Evolutionary conservation across 2,888 invertebrate species (phyloP).

Genomic region (Cinara cedri): DNA sequence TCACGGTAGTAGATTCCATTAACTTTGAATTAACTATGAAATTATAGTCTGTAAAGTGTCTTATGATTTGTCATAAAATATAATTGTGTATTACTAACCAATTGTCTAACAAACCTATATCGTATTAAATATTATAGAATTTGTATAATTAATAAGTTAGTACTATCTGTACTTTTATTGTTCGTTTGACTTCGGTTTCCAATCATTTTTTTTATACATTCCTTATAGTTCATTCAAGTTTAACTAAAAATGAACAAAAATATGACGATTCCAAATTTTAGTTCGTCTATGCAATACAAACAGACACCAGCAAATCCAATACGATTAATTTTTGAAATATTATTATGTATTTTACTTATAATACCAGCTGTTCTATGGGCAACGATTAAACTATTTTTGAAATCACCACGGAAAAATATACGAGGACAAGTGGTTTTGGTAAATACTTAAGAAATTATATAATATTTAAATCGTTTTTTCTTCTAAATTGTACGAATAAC

Average conservation of each 20-base stretch:
- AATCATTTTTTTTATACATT: background rate
- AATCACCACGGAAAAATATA: conserved; percentile 25
- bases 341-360: conserved; percentile 30
- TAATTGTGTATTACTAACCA: conserved; percentile 21
- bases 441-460: background rate
- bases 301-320: conserved; percentile 32
- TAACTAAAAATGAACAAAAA: background rate
- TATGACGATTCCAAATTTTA: background rate
- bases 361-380: conserved; percentile 31
- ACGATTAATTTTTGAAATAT: conserved; percentile 38
- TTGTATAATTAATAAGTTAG: no score
- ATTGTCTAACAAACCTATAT: conserved; percentile 9
- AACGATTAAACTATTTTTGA: conserved; percentile 1
- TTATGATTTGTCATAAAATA: background rate
- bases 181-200: background rate
- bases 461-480: background rate
- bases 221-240: background rate
- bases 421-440: conserved; percentile 34
- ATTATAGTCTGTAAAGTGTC: background rate
- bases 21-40: background rate
- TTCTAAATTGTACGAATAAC: no score
- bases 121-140: background rate
- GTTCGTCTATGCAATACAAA: background rate
- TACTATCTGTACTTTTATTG: no score
- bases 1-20: no score